Percentiles rank a stretch among this genome's conserved stretches.
Conservation (phyloP, 2,888 invertebrate genomes). For the Apamea sordens region DNA sequence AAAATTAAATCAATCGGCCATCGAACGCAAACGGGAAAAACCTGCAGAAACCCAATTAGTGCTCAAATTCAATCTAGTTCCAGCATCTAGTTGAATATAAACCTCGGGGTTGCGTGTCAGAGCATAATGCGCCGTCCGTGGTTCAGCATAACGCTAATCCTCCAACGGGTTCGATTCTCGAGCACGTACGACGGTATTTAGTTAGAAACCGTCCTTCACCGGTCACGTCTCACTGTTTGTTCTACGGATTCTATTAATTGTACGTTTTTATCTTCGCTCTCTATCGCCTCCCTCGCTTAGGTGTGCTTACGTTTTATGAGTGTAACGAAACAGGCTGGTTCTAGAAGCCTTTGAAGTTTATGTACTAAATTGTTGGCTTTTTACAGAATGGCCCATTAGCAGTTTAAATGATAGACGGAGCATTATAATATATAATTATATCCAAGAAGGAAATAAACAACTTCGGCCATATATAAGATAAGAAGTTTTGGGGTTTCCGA, state of each 20-base stretch:
- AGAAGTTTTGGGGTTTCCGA: background rate
- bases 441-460: background rate
- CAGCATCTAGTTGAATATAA: slow-evolving; percentile 54
- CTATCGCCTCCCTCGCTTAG: slow-evolving; percentile 53
- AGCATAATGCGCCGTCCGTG: slow-evolving; percentile 77
- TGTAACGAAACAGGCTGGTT: slow-evolving; percentile 42
- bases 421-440: background rate
- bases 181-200: slow-evolving; percentile 74
- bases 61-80: slow-evolving; percentile 57
- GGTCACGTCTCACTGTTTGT: slow-evolving; percentile 73
- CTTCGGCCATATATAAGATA: background rate
- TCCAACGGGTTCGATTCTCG: slow-evolving; percentile 69
- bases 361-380: slow-evolving; percentile 19
- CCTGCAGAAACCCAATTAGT: slow-evolving; percentile 44
- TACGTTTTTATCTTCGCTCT: slow-evolving; percentile 58
- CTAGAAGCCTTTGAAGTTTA: slow-evolving; percentile 40
- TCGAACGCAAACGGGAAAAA: slow-evolving; percentile 20
- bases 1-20: slow-evolving; percentile 45
- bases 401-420: no score
- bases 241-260: slow-evolving; percentile 68
- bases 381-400: slow-evolving; percentile 20
- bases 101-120: slow-evolving; percentile 66
- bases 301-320: slow-evolving; percentile 60
- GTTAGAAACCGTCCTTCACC: slow-evolving; percentile 64
- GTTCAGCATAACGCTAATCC: slow-evolving; percentile 79